Evolutionary conservation across 2,888 invertebrate genomes (phyloP).

Genomic region (Idaea biselata): DNA sequence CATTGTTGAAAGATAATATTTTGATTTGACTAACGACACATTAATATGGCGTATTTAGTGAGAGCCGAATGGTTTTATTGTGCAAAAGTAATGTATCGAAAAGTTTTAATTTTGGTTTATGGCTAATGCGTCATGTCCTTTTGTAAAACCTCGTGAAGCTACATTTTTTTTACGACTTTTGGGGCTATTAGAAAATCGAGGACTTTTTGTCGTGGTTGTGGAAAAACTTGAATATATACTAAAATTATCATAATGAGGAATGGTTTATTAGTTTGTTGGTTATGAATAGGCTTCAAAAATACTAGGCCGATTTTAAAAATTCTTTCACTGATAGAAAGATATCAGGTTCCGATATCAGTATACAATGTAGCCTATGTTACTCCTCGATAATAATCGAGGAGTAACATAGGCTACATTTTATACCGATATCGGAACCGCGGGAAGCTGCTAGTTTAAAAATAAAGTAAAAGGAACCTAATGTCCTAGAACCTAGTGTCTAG

Average conservation of each 20-base stretch:
- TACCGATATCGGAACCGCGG: too few relatives aligned
- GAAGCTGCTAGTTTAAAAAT: too few relatives aligned
- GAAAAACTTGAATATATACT: too few relatives aligned
- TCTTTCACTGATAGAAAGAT: too few relatives aligned
- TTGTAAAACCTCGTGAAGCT: conserved; percentile 22
- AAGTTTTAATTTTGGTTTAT: conserved; percentile 80
- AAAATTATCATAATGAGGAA: too few relatives aligned
- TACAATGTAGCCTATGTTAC: too few relatives aligned
- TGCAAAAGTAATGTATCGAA: conserved; percentile 74
- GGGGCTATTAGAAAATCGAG: not conserved
- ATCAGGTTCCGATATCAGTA: too few relatives aligned
- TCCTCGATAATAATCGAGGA: too few relatives aligned
- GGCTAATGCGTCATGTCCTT: conserved; percentile 59
- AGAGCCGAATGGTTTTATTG: conserved; percentile 67
- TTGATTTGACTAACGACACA: conserved; percentile 76
- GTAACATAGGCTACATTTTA: too few relatives aligned
- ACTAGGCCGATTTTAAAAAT: too few relatives aligned
- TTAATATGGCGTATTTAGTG: conserved; percentile 76
- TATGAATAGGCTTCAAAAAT: too few relatives aligned
- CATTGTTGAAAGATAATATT: conserved; percentile 33
- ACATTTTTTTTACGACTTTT: conserved; percentile 18
- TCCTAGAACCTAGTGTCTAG: not conserved
- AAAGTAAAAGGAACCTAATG: not conserved
- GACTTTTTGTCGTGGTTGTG: not conserved
- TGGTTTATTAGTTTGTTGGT: too few relatives aligned